Base-by-base conservation (phyloP, 2,888 invertebrate genomes). In the Papilio gigon region DNA sequence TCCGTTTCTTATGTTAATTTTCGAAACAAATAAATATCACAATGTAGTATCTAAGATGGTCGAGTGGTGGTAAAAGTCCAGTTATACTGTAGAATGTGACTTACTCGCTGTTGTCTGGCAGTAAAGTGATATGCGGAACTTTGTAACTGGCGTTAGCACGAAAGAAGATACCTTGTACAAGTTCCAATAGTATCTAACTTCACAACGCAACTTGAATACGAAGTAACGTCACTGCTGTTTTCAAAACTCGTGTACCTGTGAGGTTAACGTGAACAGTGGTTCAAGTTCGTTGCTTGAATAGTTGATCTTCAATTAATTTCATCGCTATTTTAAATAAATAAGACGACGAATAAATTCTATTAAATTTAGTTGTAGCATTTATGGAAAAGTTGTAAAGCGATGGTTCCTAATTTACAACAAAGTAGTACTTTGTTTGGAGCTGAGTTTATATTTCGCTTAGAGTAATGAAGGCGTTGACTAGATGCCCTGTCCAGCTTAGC, bases 391-490 rank as follows among this genome's bases (percentile, higher is more conserved):
- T n/a, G n/a, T n/a, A n/a, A n/a, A n/a, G 11, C 9, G 25, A 60
- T n/a, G 8, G 60, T 40, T 42, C 42, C 25, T 61, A 42, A 42
- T 27, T 25, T 61, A 42, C 22, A 42, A 42, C 42, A 44, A 30
- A 12, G 42, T 44, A 14, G 11, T 61, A 42, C 42, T 22, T 4
- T 37, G 9, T 53, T 53, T 20, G 30, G 30, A 65, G 12, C 27
- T 40, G 56, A 40, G 56, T 65, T 58, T 65, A 65, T 56, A 61
- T 22, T 42, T 61, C 12, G 65, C 65, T 56, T 65, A 65, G 33
- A 62, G 42, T 40, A 65, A 65, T 65, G 56, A 65, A 62, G 53
- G 56, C 59, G 25, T 65, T 65, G 56, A 42, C 42, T 40, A 27
- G 42, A 42, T 65, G 58, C 12, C 40, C 25, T 65, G 44, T 47